Percentiles rank a stretch among this genome's conserved stretches.
Evolutionary conservation across 2,113 vertebrate genomes (phyloP).

Genomic region (Sardina pilchardus): DNA sequence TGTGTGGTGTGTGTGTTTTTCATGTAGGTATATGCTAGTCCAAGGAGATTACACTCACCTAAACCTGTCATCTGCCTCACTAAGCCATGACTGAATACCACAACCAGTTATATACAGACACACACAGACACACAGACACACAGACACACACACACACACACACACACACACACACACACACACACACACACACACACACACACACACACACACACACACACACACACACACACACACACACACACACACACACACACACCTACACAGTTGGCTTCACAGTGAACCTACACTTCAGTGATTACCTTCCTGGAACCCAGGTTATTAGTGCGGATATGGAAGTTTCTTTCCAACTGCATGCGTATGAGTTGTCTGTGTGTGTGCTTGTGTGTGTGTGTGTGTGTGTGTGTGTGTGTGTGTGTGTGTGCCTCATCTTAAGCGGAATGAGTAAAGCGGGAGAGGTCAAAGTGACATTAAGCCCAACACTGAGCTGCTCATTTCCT

Average conservation of each 20-base stretch:
- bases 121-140: not conserved
- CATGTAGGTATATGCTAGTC: slow-evolving; percentile 5
- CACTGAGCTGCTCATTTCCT: not conserved
- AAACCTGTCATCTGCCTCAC: slow-evolving; percentile 26
- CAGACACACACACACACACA: slow-evolving; percentile 18
- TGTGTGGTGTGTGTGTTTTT: slow-evolving; percentile 3
- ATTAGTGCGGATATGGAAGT: not conserved
- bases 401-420: not conserved
- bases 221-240: slow-evolving; percentile 15
- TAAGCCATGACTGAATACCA: not conserved
- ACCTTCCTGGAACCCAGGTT: not conserved
- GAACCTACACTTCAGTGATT: not conserved
- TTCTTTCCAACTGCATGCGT: not conserved
- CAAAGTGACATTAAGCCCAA: slow-evolving; percentile 33
- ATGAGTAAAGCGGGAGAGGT: slow-evolving; percentile 24
- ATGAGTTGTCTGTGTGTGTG: not conserved
- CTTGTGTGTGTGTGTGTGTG: not conserved
- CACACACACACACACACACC: slow-evolving; percentile 14
- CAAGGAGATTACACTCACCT: slow-evolving; percentile 21
- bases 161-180: slow-evolving; percentile 8
- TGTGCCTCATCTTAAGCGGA: not conserved
- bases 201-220: slow-evolving; percentile 4
- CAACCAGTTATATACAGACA: not conserved
- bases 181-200: not conserved
- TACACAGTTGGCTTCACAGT: not conserved